Evolutionary conservation across 2,797 vertebrate species (phyloP), one percentile per base, ranked within the genome.

Genomic region (Odontamblyopus rebecca): DNA sequence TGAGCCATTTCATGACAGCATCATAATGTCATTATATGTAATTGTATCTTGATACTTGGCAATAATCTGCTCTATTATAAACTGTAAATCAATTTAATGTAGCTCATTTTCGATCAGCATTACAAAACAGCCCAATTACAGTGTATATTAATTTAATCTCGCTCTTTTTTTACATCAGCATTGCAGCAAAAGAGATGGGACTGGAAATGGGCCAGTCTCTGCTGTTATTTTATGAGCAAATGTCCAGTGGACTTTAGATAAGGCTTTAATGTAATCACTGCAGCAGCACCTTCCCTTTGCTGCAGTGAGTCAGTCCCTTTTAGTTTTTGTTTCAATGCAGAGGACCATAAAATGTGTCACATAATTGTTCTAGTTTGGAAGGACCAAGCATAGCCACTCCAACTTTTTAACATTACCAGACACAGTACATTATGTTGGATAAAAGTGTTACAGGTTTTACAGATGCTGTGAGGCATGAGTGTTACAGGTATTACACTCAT

Each of bases 191-290:
- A 74, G 64, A 32, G 69, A 68, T 73, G 63, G 53, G 65, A 56
- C 71, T 88, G 85, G 84, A 83, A 56, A 16, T 2, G 57, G 32
- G 86, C 84, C 87, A 88, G 80, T 53, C 15, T 68, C 61, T 56
- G 48, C 53, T n/a, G 6, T 73, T 60, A 19, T 67, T 78, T 71
- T 62, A 71, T 54, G 73, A 18, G n/a, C 48, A 41, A 7, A 29
- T 50, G 63, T 27, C 63, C 63, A 16, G 5, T 44, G 5, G 38
- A 41, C 35, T 50, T 29, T 51, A 8, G 64, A 66, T 26, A 16
- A 27, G 23, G 30, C 32, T 26, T 50, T 26, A 13, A 38, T 15
- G 13, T 19, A 61, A 38, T 56, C 26, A 5, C 19, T 66, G 23
- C 57, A 65, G 26, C 23, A 50, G 62, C 70, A 48, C n/a, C 16